phyloP scores from a whole-genome alignment of 2,888 invertebrate genomes.

The Andrena praecox region DNA sequence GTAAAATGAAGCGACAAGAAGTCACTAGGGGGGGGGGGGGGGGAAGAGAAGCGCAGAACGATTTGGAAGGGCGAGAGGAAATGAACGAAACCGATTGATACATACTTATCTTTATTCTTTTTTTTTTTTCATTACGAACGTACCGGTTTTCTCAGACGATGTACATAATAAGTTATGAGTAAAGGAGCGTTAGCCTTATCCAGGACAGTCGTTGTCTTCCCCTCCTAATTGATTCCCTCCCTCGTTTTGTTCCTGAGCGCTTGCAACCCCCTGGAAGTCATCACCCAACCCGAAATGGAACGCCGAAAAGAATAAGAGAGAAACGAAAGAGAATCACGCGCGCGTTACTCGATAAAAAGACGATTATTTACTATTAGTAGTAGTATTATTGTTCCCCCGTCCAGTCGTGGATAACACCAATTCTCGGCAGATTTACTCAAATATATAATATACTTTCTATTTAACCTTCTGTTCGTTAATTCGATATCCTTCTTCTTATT shows the following conservation, averaged over 20 bases:
- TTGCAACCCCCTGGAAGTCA: neutral
- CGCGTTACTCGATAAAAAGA: constrained; percentile 16
- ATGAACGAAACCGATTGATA: constrained; percentile 76
- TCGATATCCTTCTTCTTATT: constrained; percentile 77
- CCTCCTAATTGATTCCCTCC: constrained; percentile 58
- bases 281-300: neutral
- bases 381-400: constrained; percentile 28
- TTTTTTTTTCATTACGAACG: constrained; percentile 83
- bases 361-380: constrained; percentile 8
- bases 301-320: neutral
- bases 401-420: constrained; percentile 79
- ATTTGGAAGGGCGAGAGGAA: constrained; percentile 48
- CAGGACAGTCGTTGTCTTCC: constrained; percentile 67
- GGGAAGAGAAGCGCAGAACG: neutral
- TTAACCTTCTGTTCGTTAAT: constrained; percentile 81
- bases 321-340: constrained; percentile 10
- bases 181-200: constrained; percentile 83
- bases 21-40: neutral
- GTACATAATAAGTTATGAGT: constrained; percentile 84
- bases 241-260: constrained; percentile 36
- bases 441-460: constrained; percentile 84
- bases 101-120: constrained; percentile 82
- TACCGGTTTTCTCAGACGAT: constrained; percentile 82
- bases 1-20: neutral
- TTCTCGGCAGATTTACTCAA: constrained; percentile 82